Evolutionary conservation across 2,113 vertebrate genomes (phyloP), one percentile per base, ranked within the genome.

Genomic region (Condylura cristata): DNA sequence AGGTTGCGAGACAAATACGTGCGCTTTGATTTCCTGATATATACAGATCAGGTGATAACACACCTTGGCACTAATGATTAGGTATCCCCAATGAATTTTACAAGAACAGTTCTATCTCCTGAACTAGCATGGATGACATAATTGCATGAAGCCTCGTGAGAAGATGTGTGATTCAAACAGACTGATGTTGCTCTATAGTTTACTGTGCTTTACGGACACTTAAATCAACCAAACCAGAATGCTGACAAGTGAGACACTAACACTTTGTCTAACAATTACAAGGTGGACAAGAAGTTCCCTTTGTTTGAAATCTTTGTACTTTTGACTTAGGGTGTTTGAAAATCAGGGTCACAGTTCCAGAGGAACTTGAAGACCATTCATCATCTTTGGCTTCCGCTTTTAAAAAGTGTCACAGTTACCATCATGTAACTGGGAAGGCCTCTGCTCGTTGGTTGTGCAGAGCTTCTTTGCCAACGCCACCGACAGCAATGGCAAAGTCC

Each of bases 11-110:
- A 90, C 3, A 89, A 96, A 96, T 95, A 87, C 32, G 39, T 46
- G 37, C 85, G 51, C 51, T 89, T 94, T 74, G 76, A 76, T 76
- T 97, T 95, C 78, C 13, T 75, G 91, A 91, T 89, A 94, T 24
- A 60, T 70, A 92, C 30, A 91, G 53, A 41, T 95, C 76, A 96
- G 87, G 66, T 92, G 81, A 88, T 81, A 78, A 75, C 96, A 91
- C 94, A 86, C 51, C 80, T 97, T 65, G 87, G 87, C 17, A 75
- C 92, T 2, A 65, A 65, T 92, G 58, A 95, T 96, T 95, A 97
- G 72, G n/a, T 89, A 83, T 95, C 94, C 91, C 87, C 89, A 93
- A 61, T 75, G 37, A 96, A 95, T 10, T 91, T 97, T 97, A 95
- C 66, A 46, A 97, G 96, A 97, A 92, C 41, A 30, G 37, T 84